These are phyloP conservation scores for Calypte anna DNA, from an alignment of 2,113 vertebrate species.

Conservation along the genomic window DNA sequence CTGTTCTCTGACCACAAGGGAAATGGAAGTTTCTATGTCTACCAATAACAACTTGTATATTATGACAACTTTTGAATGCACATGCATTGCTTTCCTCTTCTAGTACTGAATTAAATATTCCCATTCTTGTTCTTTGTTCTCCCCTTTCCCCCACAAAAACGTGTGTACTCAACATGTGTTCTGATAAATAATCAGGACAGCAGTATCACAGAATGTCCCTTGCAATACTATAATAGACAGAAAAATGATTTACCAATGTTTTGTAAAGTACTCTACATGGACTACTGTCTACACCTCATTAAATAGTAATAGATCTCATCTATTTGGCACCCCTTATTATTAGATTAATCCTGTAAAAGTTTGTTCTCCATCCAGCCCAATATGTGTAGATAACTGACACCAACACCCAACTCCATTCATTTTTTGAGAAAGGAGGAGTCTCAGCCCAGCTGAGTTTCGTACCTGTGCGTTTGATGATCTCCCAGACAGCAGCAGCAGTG, in stretches of 20 bases:
- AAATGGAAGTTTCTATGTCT: neutral
- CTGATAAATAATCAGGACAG: neutral
- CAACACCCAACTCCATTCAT: neutral
- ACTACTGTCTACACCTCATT: neutral
- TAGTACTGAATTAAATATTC: neutral
- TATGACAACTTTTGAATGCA: neutral
- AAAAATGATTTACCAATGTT: neutral
- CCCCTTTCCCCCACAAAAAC: neutral
- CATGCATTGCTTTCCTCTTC: neutral
- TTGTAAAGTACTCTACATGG: neutral
- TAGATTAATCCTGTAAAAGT: neutral
- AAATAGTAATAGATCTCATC: neutral
- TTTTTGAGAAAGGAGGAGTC: neutral
- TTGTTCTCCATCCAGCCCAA: neutral
- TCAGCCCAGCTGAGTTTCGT: neutral
- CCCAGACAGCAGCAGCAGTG: slow-evolving; percentile 92
- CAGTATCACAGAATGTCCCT: neutral
- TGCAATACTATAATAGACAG: neutral
- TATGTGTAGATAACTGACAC: neutral
- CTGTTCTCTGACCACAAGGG: neutral
- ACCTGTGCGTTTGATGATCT: slow-evolving; percentile 90
- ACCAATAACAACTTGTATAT: neutral
- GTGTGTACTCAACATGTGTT: rapidly evolving
- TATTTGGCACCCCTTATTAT: neutral
- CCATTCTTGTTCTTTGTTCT: neutral